A percentile compares a stretch with the other conserved stretches of the same genome.
Conservation (phyloP, 1,140 invertebrate genomes). For the Drosophila subobscura region DNA sequence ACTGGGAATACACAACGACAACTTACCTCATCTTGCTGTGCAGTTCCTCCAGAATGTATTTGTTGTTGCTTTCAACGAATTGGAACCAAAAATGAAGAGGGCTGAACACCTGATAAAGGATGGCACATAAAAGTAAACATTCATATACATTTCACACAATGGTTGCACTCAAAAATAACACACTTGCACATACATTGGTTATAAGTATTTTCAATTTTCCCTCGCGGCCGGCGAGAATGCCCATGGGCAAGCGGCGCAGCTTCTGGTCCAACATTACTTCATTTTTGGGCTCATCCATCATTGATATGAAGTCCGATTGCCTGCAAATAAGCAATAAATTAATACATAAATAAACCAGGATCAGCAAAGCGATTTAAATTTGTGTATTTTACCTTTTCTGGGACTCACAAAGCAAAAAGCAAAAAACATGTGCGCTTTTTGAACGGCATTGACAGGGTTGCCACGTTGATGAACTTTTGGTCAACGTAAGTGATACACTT, state of each 20-base stretch:
- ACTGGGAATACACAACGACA: too few relatives aligned
- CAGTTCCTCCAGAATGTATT: neutral
- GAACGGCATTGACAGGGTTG: too few relatives aligned
- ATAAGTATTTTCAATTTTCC: neutral
- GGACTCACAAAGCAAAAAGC: too few relatives aligned
- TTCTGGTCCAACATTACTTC: conserved; percentile 3
- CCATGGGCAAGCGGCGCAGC: neutral
- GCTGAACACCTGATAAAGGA: conserved; percentile 23
- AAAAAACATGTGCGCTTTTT: too few relatives aligned
- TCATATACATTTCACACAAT: neutral
- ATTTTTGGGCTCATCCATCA: conserved; percentile 32
- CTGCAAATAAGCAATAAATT: neutral
- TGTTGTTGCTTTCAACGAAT: neutral
- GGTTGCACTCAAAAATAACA: too few relatives aligned
- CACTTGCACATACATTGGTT: conserved; percentile 8
- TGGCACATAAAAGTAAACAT: neutral
- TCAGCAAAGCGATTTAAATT: too few relatives aligned
- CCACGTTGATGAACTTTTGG: too few relatives aligned
- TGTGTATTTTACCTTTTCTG: too few relatives aligned
- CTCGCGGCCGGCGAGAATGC: neutral
- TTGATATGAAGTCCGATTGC: conserved; percentile 35
- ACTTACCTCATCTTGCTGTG: conserved; percentile 12
- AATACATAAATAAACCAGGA: neutral
- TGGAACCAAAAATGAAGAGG: conserved; percentile 67
- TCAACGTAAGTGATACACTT: too few relatives aligned